Evolutionary conservation across 2,113 vertebrate genomes (phyloP).

Genomic region (Alouatta palliata): DNA sequence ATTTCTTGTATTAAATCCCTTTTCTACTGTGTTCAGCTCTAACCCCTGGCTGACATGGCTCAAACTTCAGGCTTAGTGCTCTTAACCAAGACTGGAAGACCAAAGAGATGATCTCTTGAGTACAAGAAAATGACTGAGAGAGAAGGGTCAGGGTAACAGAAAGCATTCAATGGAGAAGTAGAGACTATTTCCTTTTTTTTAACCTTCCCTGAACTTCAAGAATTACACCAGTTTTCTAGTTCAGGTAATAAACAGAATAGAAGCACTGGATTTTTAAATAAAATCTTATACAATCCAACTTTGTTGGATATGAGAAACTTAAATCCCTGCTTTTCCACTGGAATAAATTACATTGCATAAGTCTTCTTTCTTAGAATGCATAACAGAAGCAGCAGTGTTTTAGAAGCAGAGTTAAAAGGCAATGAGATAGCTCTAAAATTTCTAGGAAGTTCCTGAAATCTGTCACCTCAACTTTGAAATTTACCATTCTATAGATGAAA

Average conservation of each 20-base stretch:
- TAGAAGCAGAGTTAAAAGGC: neutral
- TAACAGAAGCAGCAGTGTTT: neutral
- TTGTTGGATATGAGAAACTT: neutral
- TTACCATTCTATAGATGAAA: neutral
- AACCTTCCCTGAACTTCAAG: neutral
- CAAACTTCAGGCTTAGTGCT: neutral
- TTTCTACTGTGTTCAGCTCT: neutral
- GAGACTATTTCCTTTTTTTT: neutral
- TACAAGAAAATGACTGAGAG: neutral
- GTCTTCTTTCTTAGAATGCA: neutral
- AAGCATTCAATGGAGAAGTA: neutral
- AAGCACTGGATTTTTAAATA: constrained; percentile 18
- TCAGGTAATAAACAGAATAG: neutral
- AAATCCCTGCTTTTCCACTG: neutral
- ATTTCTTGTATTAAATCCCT: neutral
- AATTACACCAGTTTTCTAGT: neutral
- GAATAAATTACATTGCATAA: neutral
- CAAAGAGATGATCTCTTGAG: neutral
- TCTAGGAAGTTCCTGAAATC: neutral
- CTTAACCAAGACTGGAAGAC: neutral
- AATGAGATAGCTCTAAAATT: neutral
- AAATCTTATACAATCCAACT: neutral
- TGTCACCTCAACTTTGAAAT: neutral
- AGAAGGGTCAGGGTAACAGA: neutral
- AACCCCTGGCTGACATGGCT: neutral